Percentiles rank a stretch among this genome's conserved stretches.
Conservation (phyloP, 53 echinoderm and acorn worm species). For the Actinopyga echinites region DNA sequence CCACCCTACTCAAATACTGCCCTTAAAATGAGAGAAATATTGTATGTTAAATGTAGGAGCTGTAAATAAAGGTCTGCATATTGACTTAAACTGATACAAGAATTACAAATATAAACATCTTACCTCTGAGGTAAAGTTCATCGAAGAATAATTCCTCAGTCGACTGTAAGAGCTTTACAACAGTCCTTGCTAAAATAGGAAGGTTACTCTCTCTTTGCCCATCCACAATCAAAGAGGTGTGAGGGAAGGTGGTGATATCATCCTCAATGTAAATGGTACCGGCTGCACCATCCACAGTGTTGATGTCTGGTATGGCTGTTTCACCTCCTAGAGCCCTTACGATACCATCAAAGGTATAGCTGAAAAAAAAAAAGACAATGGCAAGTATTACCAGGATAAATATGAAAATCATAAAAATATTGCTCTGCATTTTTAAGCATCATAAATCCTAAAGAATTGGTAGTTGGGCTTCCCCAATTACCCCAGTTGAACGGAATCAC, state of each 20-base stretch:
- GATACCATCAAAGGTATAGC: conserved; percentile 66
- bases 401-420: too few relatives aligned
- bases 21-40: too few relatives aligned
- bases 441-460: too few relatives aligned
- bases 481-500: too few relatives aligned
- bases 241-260: conserved; percentile 57
- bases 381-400: too few relatives aligned
- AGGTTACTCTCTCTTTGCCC: conserved; percentile 52
- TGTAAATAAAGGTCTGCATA: too few relatives aligned
- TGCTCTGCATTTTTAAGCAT: too few relatives aligned
- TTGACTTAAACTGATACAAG: too few relatives aligned
- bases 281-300: conserved; percentile 58
- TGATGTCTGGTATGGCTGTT: conserved; percentile 40
- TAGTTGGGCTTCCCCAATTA: too few relatives aligned
- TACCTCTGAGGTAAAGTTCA: conserved; percentile 62
- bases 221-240: conserved; percentile 53
- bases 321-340: conserved; percentile 47
- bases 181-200: conserved; percentile 59
- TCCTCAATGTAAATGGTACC: conserved; percentile 73
- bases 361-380: conserved; percentile 40
- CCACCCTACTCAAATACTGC: too few relatives aligned
- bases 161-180: conserved; percentile 39
- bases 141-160: conserved; percentile 52
- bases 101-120: not conserved
- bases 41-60: too few relatives aligned